Evolutionary conservation across 2,888 invertebrate species (phyloP).

Genomic region (Linyphia triangularis): DNA sequence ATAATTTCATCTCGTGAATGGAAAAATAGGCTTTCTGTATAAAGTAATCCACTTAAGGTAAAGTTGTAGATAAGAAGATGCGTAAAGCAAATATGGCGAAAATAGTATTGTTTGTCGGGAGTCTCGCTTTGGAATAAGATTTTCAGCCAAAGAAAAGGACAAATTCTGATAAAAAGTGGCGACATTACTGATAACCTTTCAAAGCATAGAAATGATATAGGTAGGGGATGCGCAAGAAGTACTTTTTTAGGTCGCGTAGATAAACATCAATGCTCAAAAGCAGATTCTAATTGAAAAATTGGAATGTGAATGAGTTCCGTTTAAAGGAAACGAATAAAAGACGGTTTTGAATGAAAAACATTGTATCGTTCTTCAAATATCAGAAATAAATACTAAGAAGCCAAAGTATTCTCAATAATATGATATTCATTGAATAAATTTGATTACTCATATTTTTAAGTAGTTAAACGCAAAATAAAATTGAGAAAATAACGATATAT

Average conservation of each 20-base stretch:
- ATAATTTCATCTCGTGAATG: no score
- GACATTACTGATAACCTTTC: slow-evolving; percentile 56
- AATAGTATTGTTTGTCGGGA: not conserved
- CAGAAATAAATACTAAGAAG: no score
- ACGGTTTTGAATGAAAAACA: no score
- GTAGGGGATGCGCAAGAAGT: not conserved
- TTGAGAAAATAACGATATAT: no score
- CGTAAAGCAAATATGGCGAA: not conserved
- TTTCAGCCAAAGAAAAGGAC: slow-evolving; percentile 26
- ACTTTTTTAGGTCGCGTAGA: not conserved
- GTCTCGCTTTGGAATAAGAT: slow-evolving; percentile 42
- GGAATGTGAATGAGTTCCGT: no score
- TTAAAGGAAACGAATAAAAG: no score
- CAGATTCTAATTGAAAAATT: not conserved
- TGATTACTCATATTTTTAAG: no score
- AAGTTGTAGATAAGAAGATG: not conserved
- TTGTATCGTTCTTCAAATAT: no score
- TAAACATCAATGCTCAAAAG: not conserved
- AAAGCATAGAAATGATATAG: slow-evolving; percentile 5
- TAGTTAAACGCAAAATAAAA: no score
- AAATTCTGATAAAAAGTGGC: slow-evolving; percentile 46
- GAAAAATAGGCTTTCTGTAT: not conserved
- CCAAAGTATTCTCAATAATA: no score
- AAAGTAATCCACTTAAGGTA: not conserved
- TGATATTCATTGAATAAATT: no score